These are phyloP conservation scores for Alviniconcha marisindica DNA, from an alignment of 1,140 invertebrate genomes.

Conservation along the genomic window DNA sequence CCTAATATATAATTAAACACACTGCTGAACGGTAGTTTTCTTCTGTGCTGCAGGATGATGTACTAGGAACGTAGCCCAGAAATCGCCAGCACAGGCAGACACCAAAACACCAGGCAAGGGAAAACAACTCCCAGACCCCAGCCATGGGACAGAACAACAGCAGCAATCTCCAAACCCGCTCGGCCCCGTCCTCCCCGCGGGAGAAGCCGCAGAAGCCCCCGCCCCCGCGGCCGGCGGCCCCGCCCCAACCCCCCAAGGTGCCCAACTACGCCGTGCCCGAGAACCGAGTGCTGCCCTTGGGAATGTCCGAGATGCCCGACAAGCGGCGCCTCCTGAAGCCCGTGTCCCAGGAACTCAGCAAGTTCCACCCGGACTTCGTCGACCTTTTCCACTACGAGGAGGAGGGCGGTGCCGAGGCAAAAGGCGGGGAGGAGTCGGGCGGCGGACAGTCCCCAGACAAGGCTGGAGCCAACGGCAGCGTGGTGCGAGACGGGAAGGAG, in stretches of 20 bases:
- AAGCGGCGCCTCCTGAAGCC: constrained; percentile 50
- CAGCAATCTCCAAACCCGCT: neutral
- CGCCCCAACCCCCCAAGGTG: constrained; percentile 38
- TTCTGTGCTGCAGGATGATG: neutral
- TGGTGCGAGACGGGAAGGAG: neutral
- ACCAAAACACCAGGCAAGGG: neutral
- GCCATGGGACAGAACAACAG: constrained; percentile 34
- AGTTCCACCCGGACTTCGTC: constrained; percentile 56
- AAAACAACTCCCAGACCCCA: neutral
- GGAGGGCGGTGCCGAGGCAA: neutral
- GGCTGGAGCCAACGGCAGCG: too few relatives aligned
- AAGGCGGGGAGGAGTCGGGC: neutral
- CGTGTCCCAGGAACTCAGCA: constrained; percentile 59
- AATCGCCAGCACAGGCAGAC: neutral
- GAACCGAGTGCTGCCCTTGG: constrained; percentile 57
- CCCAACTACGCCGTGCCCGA: constrained; percentile 55
- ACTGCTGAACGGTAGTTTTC: neutral
- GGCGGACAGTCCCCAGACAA: too few relatives aligned
- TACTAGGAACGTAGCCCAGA: neutral
- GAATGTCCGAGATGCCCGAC: constrained; percentile 32
- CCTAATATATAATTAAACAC: too few relatives aligned
- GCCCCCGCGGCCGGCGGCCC: constrained; percentile 39
- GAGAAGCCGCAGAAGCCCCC: neutral
- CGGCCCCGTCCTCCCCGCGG: neutral
- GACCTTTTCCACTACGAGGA: constrained; percentile 51